Conservation (phyloP, 2,113 vertebrate species). For the Carettochelys insculpta region DNA sequence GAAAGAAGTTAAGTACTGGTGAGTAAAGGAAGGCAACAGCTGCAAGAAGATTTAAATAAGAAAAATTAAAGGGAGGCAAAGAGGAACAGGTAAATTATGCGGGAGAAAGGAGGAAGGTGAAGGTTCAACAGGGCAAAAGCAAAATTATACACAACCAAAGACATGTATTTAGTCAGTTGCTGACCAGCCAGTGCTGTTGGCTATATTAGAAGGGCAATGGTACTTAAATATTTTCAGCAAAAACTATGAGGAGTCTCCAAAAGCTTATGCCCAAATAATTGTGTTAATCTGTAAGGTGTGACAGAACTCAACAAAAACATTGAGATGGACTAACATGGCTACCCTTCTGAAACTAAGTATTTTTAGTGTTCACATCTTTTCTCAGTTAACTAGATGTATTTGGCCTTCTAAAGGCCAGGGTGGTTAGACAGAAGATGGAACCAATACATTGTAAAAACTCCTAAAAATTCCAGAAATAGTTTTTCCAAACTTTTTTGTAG, state of each 20-base stretch:
- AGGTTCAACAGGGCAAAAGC: background rate
- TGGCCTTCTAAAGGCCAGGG: background rate
- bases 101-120: background rate
- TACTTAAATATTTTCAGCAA: background rate
- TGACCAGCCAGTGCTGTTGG: background rate
- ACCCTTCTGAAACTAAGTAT: too few species aligned
- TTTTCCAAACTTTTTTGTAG: background rate
- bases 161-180: background rate
- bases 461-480: constrained; percentile 6
- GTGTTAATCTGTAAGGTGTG: too few species aligned
- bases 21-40: background rate
- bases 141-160: background rate
- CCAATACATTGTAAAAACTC: background rate
- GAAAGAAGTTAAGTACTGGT: background rate
- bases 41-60: background rate
- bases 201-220: background rate
- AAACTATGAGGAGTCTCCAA: too few species aligned
- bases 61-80: background rate
- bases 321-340: too few species aligned
- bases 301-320: too few species aligned
- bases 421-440: background rate
- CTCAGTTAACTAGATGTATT: background rate
- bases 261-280: too few species aligned
- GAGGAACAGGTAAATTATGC: background rate
- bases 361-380: background rate